phyloP scores from a whole-genome alignment of 2,888 invertebrate species.

The Sinopyrophorus schimmeli region DNA sequence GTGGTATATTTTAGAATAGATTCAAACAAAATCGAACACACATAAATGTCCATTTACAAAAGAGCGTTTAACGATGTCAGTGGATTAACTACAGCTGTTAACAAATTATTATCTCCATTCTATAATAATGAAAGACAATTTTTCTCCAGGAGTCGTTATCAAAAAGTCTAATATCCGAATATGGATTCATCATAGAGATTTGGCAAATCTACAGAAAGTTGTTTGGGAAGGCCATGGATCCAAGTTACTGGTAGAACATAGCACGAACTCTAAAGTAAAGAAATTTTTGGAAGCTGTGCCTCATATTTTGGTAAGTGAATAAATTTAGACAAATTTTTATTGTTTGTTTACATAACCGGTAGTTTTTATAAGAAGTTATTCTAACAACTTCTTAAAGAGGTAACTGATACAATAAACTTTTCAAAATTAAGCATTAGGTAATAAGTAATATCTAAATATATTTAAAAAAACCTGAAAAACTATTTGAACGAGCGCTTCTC shows the following conservation, averaged over 20 bases:
- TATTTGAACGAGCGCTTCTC: too few species aligned
- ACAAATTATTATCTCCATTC: background rate
- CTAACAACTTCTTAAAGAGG: too few species aligned
- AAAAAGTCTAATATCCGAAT: conserved; percentile 82
- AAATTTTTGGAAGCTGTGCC: conserved; percentile 92
- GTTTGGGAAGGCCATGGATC: conserved; percentile 90
- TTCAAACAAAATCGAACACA: conserved; percentile 27
- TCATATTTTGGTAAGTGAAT: conserved; percentile 83
- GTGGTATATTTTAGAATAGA: conserved; percentile 29
- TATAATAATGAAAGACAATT: conserved; percentile 32
- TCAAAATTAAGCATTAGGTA: too few species aligned
- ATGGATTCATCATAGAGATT: conserved; percentile 93
- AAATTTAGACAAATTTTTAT: too few species aligned
- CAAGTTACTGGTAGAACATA: conserved; percentile 79
- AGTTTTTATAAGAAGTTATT: too few species aligned
- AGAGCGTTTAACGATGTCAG: conserved; percentile 23
- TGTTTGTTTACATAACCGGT: background rate
- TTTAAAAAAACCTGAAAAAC: too few species aligned
- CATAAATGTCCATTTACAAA: conserved; percentile 22
- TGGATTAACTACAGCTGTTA: conserved; percentile 4
- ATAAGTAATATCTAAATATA: too few species aligned
- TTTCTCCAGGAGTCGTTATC: conserved; percentile 71
- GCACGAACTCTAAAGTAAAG: conserved; percentile 80
- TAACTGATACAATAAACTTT: too few species aligned
- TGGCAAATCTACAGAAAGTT: conserved; percentile 82